Evolutionary conservation across 2,797 vertebrate species (phyloP), one percentile per base, ranked within the genome.

Genomic region (Macroramphosus scolopax): DNA sequence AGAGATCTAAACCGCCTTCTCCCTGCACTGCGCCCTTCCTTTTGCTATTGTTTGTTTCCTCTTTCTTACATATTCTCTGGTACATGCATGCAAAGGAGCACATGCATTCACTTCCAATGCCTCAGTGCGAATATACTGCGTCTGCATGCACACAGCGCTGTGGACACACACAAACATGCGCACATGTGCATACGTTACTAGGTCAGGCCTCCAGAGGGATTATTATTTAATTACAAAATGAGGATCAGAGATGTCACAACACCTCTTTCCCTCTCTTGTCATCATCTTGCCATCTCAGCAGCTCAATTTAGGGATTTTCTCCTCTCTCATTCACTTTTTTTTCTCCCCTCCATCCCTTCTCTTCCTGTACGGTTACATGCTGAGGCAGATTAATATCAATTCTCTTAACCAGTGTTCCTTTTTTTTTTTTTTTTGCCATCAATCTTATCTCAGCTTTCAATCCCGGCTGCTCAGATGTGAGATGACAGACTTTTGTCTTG

Each of bases 401-500:
- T 74, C 67, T 67, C 63, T 70, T 77, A 81, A 80, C 68, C 64
- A 49, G 49, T 65, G 50, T 3, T 3, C 20, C 20, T 22, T 16
- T 17, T 16, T 18, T 8, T 62, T 77, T 58, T 75, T 77, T 75
- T 49, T 44, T 50, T 69, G 55, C 75, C 80, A 79, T 79, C 77
- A 67, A 66, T 84, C 77, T 75, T 80, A 75, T 77, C 73, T 47
- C 41, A 40, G 43, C 73, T 59, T 52, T 79, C 64, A 75, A 41
- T 71, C 69, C 42, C 59, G 2, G 25, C 54, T 33, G 66, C 72
- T 82, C 57, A 68, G 75, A 80, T 77, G 75, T 59, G 31, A 72
- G 79, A 85, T 85, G 81, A 87, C 82, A 85, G 82, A 83, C 78
- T 83, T 88, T 84, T 84, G 83, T 88, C 81, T 85, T 44, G 74